phyloP scores from a whole-genome alignment of 30 jellyfish, hydroid and myxozoan species.

The Rhopilema esculentum region DNA sequence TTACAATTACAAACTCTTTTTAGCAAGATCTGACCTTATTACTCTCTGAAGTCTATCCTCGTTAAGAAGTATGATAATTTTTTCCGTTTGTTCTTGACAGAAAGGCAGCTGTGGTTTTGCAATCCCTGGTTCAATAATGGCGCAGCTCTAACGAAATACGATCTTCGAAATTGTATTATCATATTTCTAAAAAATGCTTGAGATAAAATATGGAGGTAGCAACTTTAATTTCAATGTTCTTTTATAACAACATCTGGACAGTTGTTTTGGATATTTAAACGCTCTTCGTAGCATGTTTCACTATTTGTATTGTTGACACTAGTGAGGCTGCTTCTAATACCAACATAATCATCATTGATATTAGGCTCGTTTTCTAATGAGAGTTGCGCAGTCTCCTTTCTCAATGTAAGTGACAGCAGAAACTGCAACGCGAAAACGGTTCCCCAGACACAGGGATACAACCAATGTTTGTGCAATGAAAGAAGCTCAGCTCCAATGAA shows the following conservation, averaged over 20 bases:
- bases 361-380: neutral
- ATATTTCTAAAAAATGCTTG: neutral
- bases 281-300: neutral
- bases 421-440: conserved; percentile 44
- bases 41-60: too few species aligned
- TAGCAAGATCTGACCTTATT: too few species aligned
- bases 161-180: too few species aligned
- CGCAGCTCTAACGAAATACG: too few species aligned
- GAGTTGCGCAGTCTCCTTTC: conserved; percentile 35
- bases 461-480: conserved; percentile 40
- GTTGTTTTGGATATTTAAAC: too few species aligned
- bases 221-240: neutral
- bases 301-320: too few species aligned
- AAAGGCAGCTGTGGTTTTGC: neutral
- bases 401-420: conserved; percentile 34
- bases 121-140: neutral
- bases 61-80: too few species aligned
- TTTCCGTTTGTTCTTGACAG: neutral
- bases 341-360: too few species aligned
- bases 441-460: conserved; percentile 76
- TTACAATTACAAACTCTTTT: too few species aligned
- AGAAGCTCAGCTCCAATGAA: conserved; percentile 61
- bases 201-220: neutral
- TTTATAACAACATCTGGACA: too few species aligned
- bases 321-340: too few species aligned